phyloP scores from a whole-genome alignment of 2,113 vertebrate species.

The Leucosticte australis region DNA sequence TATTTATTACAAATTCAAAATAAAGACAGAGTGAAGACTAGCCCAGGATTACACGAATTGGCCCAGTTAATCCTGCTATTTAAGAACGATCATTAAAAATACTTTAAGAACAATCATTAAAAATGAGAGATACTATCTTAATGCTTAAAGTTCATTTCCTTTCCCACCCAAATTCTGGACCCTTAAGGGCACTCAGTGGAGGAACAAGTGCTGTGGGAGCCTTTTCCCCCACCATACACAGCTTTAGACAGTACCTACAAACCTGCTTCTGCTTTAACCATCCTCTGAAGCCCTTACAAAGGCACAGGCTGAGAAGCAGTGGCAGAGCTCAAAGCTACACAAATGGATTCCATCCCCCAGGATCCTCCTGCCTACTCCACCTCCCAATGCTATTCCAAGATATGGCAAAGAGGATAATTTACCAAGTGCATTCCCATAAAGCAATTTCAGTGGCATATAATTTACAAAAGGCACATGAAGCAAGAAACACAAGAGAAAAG shows the following conservation, averaged over 20 bases:
- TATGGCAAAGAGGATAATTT: background rate
- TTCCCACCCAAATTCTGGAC: background rate
- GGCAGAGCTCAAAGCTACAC: background rate
- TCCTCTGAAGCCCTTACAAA: background rate
- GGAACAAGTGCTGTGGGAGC: background rate
- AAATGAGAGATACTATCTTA: background rate
- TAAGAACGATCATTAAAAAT: background rate
- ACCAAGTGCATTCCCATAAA: background rate
- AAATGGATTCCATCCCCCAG: background rate
- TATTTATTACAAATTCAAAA: background rate
- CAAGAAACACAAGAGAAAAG: background rate
- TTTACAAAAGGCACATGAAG: background rate
- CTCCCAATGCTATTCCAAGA: rapidly evolving
- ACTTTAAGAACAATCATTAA: background rate
- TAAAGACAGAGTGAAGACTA: background rate
- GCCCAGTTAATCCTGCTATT: background rate
- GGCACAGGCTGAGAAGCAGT: background rate
- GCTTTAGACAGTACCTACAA: background rate
- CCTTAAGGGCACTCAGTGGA: background rate
- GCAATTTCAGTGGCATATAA: background rate
- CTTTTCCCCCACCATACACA: background rate
- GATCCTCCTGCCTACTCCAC: background rate
- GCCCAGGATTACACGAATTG: background rate
- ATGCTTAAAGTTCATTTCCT: background rate
- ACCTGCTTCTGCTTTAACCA: background rate